Conservation (phyloP, 2,797 vertebrate genomes). For the Melanotaenia parkinsoni region DNA sequence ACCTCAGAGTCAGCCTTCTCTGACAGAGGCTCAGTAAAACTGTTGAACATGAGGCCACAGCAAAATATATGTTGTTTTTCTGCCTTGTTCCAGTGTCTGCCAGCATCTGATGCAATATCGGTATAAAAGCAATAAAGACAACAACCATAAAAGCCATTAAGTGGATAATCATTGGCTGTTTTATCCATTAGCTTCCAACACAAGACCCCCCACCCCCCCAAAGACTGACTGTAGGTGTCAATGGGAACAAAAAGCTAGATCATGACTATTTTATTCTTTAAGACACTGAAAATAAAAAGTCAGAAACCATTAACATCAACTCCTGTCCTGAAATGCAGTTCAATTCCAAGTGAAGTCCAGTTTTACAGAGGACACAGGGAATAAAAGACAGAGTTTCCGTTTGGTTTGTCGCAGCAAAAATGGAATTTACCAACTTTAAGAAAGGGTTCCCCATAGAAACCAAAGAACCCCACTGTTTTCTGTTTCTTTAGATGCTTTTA, state of each 20-base stretch:
- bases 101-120: constrained; percentile 71
- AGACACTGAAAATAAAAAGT: neutral
- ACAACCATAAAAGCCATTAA: constrained; percentile 65
- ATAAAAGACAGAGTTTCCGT: neutral
- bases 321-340: neutral
- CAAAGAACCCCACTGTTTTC: too few relatives aligned
- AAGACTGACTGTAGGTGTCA: neutral
- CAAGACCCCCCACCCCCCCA: neutral
- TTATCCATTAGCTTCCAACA: constrained; percentile 56
- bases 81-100: constrained; percentile 69
- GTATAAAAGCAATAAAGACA: constrained; percentile 57
- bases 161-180: constrained; percentile 57
- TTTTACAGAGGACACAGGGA: neutral
- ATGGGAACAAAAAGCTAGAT: neutral
- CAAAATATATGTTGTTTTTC: constrained; percentile 60
- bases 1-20: constrained; percentile 40
- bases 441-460: too few relatives aligned
- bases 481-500: too few relatives aligned
- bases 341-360: neutral
- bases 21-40: constrained; percentile 54
- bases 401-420: neutral
- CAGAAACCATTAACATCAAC: neutral
- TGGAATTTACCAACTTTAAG: too few relatives aligned
- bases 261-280: neutral
- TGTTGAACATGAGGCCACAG: constrained; percentile 63